Percentiles rank a stretch among this genome's conserved stretches.
These are phyloP conservation scores for Sylvilagus floridanus DNA, from an alignment of 2,797 vertebrate species.

Conservation along the genomic window DNA sequence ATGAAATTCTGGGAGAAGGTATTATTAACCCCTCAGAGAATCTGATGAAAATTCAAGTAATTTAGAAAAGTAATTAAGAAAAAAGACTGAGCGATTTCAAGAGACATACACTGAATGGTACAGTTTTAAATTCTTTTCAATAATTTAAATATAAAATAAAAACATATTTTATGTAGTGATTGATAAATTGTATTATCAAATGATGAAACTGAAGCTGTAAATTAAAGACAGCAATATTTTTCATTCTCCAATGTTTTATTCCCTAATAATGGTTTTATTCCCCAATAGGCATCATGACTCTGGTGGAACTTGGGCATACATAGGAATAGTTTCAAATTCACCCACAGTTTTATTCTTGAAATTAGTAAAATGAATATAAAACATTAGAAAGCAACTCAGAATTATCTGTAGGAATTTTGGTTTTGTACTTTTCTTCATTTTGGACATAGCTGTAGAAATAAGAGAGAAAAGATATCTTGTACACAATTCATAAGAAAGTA, in stretches of 20 bases:
- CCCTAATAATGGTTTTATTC: background rate
- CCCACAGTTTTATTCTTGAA: background rate
- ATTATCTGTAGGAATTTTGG: background rate
- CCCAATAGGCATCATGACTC: background rate
- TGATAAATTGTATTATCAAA: conserved; percentile 22
- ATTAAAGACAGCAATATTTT: background rate
- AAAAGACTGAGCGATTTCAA: background rate
- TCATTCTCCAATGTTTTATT: too few relatives aligned
- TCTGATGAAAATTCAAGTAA: conserved; percentile 52
- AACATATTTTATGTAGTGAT: background rate
- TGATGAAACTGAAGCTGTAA: background rate
- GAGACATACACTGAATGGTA: background rate
- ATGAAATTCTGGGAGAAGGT: background rate
- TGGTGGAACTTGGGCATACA: background rate
- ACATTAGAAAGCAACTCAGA: background rate
- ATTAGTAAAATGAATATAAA: conserved; percentile 43
- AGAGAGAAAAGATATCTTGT: background rate
- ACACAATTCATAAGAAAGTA: conserved; percentile 22
- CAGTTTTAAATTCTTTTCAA: conserved; percentile 52
- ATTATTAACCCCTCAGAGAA: conserved; percentile 37
- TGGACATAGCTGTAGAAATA: background rate
- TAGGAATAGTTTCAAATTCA: background rate
- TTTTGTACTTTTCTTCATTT: background rate
- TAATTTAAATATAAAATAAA: conserved; percentile 29
- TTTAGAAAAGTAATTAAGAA: conserved; percentile 11